Evolutionary conservation across 2,113 vertebrate genomes (phyloP).

Genomic region (Otolemur garnettii): DNA sequence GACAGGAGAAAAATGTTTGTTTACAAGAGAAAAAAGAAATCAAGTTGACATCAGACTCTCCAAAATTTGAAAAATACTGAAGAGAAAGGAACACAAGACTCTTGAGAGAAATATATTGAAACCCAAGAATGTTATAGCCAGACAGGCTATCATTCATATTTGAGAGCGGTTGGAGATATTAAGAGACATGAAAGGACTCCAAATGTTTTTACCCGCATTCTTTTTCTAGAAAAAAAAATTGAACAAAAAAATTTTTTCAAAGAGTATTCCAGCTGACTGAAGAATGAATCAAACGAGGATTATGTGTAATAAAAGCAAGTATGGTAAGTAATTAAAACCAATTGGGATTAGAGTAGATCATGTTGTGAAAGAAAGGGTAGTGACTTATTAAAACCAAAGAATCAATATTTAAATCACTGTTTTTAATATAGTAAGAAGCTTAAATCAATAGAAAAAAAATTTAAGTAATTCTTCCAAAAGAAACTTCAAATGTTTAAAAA

Average conservation of each 20-base stretch:
- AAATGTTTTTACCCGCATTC: constrained; percentile 63
- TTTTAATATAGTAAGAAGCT: constrained; percentile 12
- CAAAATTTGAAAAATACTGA: constrained; percentile 56
- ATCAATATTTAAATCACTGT: not conserved
- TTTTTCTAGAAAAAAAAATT: constrained; percentile 36
- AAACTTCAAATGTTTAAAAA: constrained; percentile 59
- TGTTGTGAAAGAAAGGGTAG: not conserved
- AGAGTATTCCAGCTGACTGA: constrained; percentile 62
- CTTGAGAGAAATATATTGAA: constrained; percentile 72
- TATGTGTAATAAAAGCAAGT: constrained; percentile 49
- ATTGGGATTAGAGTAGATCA: not conserved
- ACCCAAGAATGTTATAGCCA: constrained; percentile 15
- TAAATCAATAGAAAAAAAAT: constrained; percentile 15
- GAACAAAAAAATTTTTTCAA: not conserved
- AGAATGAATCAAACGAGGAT: constrained; percentile 63
- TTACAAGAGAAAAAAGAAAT: constrained; percentile 53
- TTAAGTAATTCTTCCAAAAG: constrained; percentile 27
- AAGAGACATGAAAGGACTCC: constrained; percentile 54
- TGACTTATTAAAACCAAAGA: constrained; percentile 47
- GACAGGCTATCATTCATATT: constrained; percentile 55
- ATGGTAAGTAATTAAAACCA: constrained; percentile 55
- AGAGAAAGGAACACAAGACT: constrained; percentile 50
- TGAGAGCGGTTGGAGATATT: constrained; percentile 34
- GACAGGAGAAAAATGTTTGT: not conserved
- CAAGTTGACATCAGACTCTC: constrained; percentile 31